Percentiles rank a stretch among this genome's conserved stretches.
phyloP scores from a whole-genome alignment of 2,113 vertebrate species.

The Pavo muticus region DNA sequence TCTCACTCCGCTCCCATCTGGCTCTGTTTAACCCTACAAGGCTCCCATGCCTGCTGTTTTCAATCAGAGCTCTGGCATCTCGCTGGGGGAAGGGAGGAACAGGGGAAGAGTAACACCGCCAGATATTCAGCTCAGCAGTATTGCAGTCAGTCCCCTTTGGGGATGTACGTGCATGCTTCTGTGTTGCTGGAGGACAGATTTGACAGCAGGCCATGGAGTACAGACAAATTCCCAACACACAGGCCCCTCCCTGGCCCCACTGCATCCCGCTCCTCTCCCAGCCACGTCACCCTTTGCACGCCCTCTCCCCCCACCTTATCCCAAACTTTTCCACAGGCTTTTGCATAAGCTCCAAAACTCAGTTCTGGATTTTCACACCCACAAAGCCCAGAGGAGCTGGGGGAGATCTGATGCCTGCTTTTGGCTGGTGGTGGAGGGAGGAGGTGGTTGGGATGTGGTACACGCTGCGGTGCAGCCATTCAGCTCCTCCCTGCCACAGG shows the following conservation, averaged over 20 bases:
- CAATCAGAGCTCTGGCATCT: constrained; percentile 52
- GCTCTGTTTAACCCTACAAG: constrained; percentile 23
- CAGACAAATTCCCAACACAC: rapidly evolving
- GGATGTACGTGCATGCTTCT: not conserved
- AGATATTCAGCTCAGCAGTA: not conserved
- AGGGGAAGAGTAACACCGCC: not conserved
- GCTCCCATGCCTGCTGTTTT: constrained; percentile 45
- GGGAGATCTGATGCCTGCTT: not conserved
- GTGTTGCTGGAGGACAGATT: not conserved
- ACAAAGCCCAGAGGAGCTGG: rapidly evolving
- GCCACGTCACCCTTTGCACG: not conserved
- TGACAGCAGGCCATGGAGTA: rapidly evolving
- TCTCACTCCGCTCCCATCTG: not conserved
- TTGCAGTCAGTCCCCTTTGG: not conserved
- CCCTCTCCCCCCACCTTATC: not conserved
- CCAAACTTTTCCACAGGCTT: not conserved
- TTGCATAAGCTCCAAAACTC: not conserved
- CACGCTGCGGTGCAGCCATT: rapidly evolving
- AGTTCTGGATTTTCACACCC: not conserved
- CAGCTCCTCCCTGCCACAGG: rapidly evolving
- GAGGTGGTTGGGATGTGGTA: not conserved
- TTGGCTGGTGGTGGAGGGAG: not conserved
- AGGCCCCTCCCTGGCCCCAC: not conserved
- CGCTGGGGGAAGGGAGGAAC: constrained; percentile 22
- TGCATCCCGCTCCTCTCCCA: not conserved